Evolutionary conservation across 2,797 vertebrate species (phyloP).

Genomic region (Rhyacichthys aspro): DNA sequence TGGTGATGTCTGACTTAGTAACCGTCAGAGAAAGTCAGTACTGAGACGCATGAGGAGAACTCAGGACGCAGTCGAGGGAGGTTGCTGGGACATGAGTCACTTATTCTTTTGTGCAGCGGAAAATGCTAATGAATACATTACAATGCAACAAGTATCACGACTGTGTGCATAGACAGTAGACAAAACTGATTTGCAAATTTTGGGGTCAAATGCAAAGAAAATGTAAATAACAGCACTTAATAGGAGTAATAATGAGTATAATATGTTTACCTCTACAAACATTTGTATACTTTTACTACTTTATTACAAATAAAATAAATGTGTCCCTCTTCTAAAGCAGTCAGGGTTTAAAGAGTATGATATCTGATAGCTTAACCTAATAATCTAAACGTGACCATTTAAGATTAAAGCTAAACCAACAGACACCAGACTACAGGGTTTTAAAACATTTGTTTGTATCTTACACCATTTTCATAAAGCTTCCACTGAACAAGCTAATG

Average conservation of each 20-base stretch:
- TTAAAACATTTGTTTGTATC: slow-evolving; percentile 15
- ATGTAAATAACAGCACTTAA: background rate
- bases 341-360: background rate
- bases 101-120: slow-evolving; percentile 6
- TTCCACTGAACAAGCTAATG: slow-evolving; percentile 28
- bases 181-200: background rate
- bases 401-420: slow-evolving; percentile 13
- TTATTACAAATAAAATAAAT: background rate
- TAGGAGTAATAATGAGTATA: background rate
- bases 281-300: too few relatives aligned
- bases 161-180: background rate
- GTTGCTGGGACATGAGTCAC: slow-evolving; percentile 23
- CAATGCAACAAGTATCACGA: background rate
- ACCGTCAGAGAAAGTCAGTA: slow-evolving; percentile 39
- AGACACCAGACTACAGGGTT: background rate
- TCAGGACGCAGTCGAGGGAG: slow-evolving; percentile 15
- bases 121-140: slow-evolving; percentile 15
- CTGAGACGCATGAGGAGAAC: slow-evolving; percentile 34
- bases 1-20: slow-evolving; percentile 52
- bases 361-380: background rate
- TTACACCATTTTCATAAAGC: slow-evolving; percentile 6
- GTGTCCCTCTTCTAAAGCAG: background rate
- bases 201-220: background rate
- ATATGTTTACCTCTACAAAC: too few relatives aligned
- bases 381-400: slow-evolving; percentile 1